phyloP scores from a whole-genome alignment of 2,113 vertebrate genomes.

The Caracal caracal region DNA sequence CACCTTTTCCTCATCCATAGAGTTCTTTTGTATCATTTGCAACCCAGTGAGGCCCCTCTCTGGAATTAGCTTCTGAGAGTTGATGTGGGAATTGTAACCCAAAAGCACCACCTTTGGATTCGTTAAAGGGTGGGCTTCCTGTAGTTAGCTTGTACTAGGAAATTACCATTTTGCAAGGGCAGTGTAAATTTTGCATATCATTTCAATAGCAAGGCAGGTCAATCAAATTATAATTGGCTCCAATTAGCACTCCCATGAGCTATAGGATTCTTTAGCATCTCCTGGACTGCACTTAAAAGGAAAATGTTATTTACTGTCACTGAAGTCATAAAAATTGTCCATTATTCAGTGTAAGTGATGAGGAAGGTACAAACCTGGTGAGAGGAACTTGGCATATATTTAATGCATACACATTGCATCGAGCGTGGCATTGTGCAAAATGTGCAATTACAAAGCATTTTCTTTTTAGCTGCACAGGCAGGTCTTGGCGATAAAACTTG shows the following conservation, averaged over 20 bases:
- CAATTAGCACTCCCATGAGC: slow-evolving; percentile 70
- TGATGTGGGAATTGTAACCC: slow-evolving; percentile 41
- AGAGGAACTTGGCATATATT: background rate
- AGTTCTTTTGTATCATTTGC: background rate
- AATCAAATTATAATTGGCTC: slow-evolving; percentile 76
- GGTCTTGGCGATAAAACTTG: background rate
- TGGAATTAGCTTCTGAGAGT: slow-evolving; percentile 16
- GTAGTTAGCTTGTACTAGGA: slow-evolving; percentile 6
- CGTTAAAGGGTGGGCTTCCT: slow-evolving; percentile 29
- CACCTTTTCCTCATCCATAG: background rate
- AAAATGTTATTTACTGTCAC: slow-evolving; percentile 52
- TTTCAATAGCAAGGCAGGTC: slow-evolving; percentile 72
- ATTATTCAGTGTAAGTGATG: background rate
- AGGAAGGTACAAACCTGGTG: background rate
- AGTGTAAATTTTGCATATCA: slow-evolving; percentile 66
- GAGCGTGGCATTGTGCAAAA: background rate
- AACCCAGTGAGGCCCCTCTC: background rate
- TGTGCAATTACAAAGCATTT: background rate
- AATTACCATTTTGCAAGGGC: slow-evolving; percentile 75
- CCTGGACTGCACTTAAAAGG: slow-evolving; percentile 24
- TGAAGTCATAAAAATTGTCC: background rate
- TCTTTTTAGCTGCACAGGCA: background rate
- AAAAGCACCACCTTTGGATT: slow-evolving; percentile 34
- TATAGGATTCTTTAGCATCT: slow-evolving; percentile 44
- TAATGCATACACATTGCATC: background rate